phyloP scores from a whole-genome alignment of 2,888 invertebrate species.

The Eudasyphora cyanicolor region DNA sequence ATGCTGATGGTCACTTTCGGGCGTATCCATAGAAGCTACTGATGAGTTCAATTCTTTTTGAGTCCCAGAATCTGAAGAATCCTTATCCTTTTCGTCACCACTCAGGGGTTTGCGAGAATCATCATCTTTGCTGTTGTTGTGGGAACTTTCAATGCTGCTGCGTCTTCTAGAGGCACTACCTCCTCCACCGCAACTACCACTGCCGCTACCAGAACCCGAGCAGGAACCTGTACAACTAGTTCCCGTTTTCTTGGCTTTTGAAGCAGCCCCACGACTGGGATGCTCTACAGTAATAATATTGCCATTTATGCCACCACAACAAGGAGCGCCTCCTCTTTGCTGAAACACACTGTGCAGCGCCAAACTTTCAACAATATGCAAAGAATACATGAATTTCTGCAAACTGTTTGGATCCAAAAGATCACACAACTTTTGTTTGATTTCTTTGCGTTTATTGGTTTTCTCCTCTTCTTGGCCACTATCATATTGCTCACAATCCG shows the following conservation, averaged over 20 bases:
- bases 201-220: constrained; percentile 53
- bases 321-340: constrained; percentile 63
- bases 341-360: constrained; percentile 76
- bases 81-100: constrained; percentile 54
- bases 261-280: constrained; percentile 48
- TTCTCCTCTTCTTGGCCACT: constrained; percentile 70
- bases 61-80: constrained; percentile 59
- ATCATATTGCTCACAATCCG: constrained; percentile 70
- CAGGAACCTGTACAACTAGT: constrained; percentile 39
- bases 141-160: constrained; percentile 37
- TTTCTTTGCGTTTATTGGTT: constrained; percentile 75
- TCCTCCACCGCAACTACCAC: constrained; percentile 14
- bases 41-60: constrained; percentile 66
- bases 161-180: constrained; percentile 38
- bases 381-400: constrained; percentile 96
- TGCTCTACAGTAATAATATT: constrained; percentile 70
- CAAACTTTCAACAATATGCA: constrained; percentile 93
- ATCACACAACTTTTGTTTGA: constrained; percentile 82
- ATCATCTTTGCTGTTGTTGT: constrained; percentile 34
- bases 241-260: constrained; percentile 66
- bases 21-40: constrained; percentile 50
- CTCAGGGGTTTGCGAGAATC: constrained; percentile 35
- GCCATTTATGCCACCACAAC: constrained; percentile 68
- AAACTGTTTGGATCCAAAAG: constrained; percentile 93
- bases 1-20: constrained; percentile 61